Conservation (phyloP, 2,797 vertebrate genomes). For the Melopsittacus undulatus region DNA sequence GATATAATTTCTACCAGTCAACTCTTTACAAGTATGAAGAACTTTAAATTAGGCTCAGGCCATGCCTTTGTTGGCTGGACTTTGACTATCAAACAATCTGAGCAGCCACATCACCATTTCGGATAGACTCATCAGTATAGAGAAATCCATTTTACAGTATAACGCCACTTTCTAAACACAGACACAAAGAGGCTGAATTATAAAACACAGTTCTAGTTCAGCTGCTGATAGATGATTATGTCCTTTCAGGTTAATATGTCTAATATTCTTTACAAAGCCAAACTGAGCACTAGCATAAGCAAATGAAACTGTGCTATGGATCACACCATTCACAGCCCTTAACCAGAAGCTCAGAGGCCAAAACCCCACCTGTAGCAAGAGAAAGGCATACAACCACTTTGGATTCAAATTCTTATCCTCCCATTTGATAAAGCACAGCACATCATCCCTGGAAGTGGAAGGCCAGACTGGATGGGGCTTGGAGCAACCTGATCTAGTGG, state of each 20-base stretch:
- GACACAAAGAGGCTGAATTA: neutral
- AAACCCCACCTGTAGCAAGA: neutral
- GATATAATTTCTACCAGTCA: neutral
- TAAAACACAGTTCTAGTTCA: neutral
- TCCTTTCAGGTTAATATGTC: neutral
- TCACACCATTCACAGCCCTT: accelerated
- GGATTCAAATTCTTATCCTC: neutral
- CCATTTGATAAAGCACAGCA: neutral
- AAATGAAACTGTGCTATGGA: neutral
- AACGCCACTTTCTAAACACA: neutral
- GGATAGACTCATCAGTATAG: neutral
- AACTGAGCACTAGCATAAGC: neutral
- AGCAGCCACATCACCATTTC: neutral
- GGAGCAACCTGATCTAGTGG: neutral
- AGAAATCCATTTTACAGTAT: neutral
- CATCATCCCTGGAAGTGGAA: neutral
- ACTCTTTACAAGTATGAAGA: neutral
- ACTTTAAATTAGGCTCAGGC: neutral
- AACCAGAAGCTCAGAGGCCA: neutral
- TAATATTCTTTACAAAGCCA: neutral
- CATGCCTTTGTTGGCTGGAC: neutral
- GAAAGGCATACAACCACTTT: neutral
- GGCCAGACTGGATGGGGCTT: neutral
- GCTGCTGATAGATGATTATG: neutral
- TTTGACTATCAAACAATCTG: neutral